A percentile compares a stretch with the other conserved stretches of the same genome.
phyloP scores from a whole-genome alignment of 2,113 vertebrate genomes.

The Sisor rabdophorus region DNA sequence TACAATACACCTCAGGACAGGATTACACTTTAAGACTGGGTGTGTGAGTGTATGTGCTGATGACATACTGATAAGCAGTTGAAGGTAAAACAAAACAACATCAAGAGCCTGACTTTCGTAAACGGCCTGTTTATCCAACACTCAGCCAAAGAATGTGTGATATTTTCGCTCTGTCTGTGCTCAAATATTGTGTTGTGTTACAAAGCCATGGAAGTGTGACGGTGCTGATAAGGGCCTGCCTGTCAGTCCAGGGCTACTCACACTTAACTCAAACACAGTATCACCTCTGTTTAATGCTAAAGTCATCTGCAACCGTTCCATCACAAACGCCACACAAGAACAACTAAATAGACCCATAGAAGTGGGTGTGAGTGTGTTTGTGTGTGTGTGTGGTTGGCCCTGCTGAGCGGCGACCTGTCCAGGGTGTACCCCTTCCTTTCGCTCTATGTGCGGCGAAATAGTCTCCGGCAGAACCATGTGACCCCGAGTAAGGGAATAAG shows the following conservation, averaged over 20 bases:
- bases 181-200: slow-evolving; percentile 41
- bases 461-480: no score
- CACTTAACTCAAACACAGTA: slow-evolving; percentile 40
- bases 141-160: slow-evolving; percentile 40
- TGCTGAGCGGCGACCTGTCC: no score
- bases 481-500: no score
- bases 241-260: slow-evolving; percentile 28
- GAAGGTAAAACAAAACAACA: slow-evolving; percentile 18
- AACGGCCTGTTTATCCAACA: slow-evolving; percentile 45
- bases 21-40: slow-evolving; percentile 2
- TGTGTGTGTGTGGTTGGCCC: no score
- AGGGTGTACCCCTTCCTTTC: no score
- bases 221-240: slow-evolving; percentile 40
- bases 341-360: no score
- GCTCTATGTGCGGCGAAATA: no score
- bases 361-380: no score
- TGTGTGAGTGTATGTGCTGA: background rate
- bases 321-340: slow-evolving; percentile 19
- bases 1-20: background rate
- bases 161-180: slow-evolving; percentile 31
- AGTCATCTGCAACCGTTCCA: slow-evolving; percentile 27
- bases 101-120: slow-evolving; percentile 16
- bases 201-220: slow-evolving; percentile 46
- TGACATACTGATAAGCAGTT: slow-evolving; percentile 24
- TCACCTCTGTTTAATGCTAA: slow-evolving; percentile 31